Base-by-base conservation (phyloP, 1,140 invertebrate species). In the Solenopsis fugax region DNA sequence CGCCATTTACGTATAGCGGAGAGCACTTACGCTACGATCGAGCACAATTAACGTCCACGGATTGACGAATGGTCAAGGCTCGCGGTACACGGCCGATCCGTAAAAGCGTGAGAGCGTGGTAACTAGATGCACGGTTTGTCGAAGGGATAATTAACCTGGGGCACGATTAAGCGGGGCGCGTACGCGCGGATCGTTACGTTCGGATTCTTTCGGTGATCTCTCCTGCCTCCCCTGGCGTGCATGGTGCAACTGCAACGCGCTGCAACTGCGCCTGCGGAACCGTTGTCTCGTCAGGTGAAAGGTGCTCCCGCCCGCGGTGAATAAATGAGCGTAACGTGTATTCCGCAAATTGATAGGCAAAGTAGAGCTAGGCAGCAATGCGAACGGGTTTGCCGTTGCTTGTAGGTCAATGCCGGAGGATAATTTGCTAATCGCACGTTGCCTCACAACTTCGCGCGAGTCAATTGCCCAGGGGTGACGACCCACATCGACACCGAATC, bases 361-460 rank as follows among this genome's bases (percentile, higher is more conserved):
- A 84, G 69, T 84, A 48, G 56, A 84, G 41, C 50, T 45, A 54
- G 50, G 37, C 52, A 13, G n/a, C 80, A 48, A n/a, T 37, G 67
- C 65, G 52, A 48, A 21, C 80, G 67, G 18, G 18, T 58, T 45
- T 21, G 48, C 41, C 45, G 77, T 72, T 56, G 21, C 69, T 84
- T 84, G 41, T 84, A 84, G 80, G 80, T 84, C 80, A 84, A 75
- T 84, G 58, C 78, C 48, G 50, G 50, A 16, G 67, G 54, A 75
- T 85, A 87, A 75, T 85, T 87, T 58, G 86, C 37, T 85, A 87
- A 87, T 87, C 54, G 78, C 54, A 52, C 77, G 45, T 71, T 82
- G 21, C 77, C 41, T 41, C 21, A 34, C 21, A 48, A 62, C 54
- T 62, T 84, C 13, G 52, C 80, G 50, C 64, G 76, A 67, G 48